Evolutionary conservation across 2,113 vertebrate genomes (phyloP).

Genomic region (Microtus richardsoni): DNA sequence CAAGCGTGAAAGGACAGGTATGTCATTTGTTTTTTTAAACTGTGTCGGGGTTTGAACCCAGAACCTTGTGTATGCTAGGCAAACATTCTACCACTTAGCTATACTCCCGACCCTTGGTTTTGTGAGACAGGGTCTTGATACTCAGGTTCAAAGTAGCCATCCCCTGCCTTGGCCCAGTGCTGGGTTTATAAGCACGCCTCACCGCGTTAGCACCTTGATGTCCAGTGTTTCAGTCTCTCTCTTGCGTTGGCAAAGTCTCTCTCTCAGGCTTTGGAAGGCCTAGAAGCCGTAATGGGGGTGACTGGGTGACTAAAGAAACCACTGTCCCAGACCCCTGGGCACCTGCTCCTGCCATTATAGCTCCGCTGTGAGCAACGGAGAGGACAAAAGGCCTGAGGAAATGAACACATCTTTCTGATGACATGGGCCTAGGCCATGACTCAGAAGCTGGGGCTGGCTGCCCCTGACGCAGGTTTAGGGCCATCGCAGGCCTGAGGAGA

Average conservation of each 20-base stretch:
- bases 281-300: background rate
- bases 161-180: background rate
- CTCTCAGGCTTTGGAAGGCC: background rate
- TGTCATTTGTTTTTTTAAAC: background rate
- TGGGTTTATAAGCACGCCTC: background rate
- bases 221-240: background rate
- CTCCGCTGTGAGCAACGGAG: background rate
- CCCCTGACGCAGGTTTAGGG: rapidly evolving
- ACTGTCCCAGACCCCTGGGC: background rate
- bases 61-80: background rate
- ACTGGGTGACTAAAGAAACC: background rate
- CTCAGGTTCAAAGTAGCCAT: background rate
- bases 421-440: background rate
- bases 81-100: background rate
- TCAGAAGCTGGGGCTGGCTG: background rate
- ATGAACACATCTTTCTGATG: rapidly evolving
- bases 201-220: no score
- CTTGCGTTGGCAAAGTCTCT: background rate
- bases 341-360: background rate
- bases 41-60: background rate
- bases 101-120: background rate
- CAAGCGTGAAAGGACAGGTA: background rate
- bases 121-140: no score
- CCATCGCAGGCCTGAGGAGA: background rate
- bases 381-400: background rate